Evolutionary conservation across 1,140 invertebrate genomes (phyloP), one percentile per base, ranked within the genome.

Genomic region (Epicauta chinensis): DNA sequence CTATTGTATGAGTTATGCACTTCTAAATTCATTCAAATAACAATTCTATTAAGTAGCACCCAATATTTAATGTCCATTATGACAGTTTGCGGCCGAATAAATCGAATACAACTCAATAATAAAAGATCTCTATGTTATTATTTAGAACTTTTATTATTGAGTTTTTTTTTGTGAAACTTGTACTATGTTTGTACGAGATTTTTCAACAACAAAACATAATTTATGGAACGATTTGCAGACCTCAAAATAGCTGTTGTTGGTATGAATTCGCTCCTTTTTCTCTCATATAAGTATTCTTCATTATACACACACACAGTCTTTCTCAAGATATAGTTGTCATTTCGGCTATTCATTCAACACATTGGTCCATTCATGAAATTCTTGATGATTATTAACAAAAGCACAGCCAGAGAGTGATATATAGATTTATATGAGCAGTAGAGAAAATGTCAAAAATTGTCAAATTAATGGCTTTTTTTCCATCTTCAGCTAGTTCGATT

Each of bases 11-110:
- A 23, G 23, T 23, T 23, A 23, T 46, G 15, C 35, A 16, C 11
- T 14, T 7, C 30, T 2, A 16, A 14, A 9, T 12, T 16, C 35
- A 47, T 47, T 47, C 34, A 47, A 15, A 30, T 29, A 16, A 13
- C 30, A 12, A 29, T 16, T 23, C 45, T 37, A 47, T 37, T 47
- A 46, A 46, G 31, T 46, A 35, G 31, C 13, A n/a, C 30, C 29
- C n/a, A 23, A 23, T 46, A 47, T 47, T 47, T 47, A 47, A 38
- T 29, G 16, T 47, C 23, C 45, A 47, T 47, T 47, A 47, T 47
- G 45, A 37, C 45, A 47, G 2, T 47, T 37, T 47, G 45, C 45
- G 45, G 45, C 45, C 45, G 45, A 47, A 47, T 47, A 47, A 47
- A 47, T 47, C 45, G 14, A 32, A 32, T 47, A 29, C 34, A 47